Evolutionary conservation across 2,888 invertebrate genomes (phyloP).

Genomic region (Ennomos quercinarius): DNA sequence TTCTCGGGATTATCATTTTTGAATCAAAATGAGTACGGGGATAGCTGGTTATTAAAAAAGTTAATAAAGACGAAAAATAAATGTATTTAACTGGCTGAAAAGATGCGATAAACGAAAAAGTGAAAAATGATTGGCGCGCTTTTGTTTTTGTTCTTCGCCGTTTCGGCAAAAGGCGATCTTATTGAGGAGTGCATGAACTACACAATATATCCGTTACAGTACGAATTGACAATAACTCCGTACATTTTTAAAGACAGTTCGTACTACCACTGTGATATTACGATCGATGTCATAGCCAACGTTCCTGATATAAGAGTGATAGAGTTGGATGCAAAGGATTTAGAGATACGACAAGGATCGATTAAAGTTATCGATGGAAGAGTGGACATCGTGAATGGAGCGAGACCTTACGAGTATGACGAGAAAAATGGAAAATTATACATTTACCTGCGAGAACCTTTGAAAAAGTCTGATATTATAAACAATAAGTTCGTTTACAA

Average conservation of each 20-base stretch:
- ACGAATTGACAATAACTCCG: slow-evolving; percentile 70
- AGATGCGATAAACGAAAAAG: slow-evolving; percentile 16
- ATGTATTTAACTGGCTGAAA: slow-evolving; percentile 2
- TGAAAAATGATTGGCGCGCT: slow-evolving; percentile 47
- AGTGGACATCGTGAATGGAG: slow-evolving; percentile 61
- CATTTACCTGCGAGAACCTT: slow-evolving; percentile 65
- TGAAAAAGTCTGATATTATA: slow-evolving; percentile 56
- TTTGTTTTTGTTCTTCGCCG: slow-evolving; percentile 51
- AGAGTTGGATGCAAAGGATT: slow-evolving; percentile 67
- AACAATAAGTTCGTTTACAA: slow-evolving; percentile 56
- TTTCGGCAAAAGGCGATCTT: slow-evolving; percentile 55
- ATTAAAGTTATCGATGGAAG: slow-evolving; percentile 63
- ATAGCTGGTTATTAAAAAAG: neutral
- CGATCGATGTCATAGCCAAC: slow-evolving; percentile 73
- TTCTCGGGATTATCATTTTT: neutral
- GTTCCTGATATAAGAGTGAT: slow-evolving; percentile 66
- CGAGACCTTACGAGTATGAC: slow-evolving; percentile 66
- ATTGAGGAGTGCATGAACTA: slow-evolving; percentile 78
- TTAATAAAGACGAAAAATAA: neutral
- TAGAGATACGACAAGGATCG: slow-evolving; percentile 58
- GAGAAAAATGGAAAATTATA: slow-evolving; percentile 57
- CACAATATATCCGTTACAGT: slow-evolving; percentile 78
- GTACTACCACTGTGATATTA: slow-evolving; percentile 70
- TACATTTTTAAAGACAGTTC: slow-evolving; percentile 57
- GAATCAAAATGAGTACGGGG: neutral